A percentile compares a stretch with the other conserved stretches of the same genome.
Conservation (phyloP, 1,140 invertebrate species). For the Pteromalus puparum region DNA sequence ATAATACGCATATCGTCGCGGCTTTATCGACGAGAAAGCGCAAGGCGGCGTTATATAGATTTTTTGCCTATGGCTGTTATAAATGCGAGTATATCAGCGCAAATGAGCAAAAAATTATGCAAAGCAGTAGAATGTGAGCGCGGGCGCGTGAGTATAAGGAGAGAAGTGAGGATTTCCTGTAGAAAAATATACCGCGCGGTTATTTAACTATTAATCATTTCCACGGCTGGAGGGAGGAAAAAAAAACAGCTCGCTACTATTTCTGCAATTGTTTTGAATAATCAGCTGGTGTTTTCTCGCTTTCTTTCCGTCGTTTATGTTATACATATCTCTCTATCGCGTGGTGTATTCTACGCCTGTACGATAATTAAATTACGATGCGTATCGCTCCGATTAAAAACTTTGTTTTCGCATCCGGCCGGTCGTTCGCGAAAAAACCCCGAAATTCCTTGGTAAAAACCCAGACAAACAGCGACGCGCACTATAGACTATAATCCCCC, state of each 20-base stretch:
- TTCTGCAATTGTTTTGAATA: not conserved
- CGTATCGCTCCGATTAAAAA: no score
- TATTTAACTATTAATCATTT: constrained; percentile 2
- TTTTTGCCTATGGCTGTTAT: no score
- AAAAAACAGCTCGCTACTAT: not conserved
- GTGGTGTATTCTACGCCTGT: no score
- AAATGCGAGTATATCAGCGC: not conserved
- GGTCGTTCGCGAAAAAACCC: not conserved
- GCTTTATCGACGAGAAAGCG: not conserved
- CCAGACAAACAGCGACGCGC: not conserved
- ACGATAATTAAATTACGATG: no score
- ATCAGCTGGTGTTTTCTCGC: no score
- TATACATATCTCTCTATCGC: no score
- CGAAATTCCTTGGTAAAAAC: not conserved
- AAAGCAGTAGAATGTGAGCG: not conserved
- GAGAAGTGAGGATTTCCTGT: not conserved
- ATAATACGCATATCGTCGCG: not conserved
- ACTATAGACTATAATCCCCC: no score
- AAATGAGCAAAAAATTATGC: constrained; percentile 1
- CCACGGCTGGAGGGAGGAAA: not conserved
- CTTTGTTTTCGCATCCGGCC: no score
- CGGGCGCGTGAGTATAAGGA: no score
- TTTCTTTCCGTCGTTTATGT: no score
- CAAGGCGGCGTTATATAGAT: not conserved
- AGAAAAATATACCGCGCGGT: not conserved